Conservation (phyloP, 2,888 invertebrate species). For the Heliconius ismenius region DNA sequence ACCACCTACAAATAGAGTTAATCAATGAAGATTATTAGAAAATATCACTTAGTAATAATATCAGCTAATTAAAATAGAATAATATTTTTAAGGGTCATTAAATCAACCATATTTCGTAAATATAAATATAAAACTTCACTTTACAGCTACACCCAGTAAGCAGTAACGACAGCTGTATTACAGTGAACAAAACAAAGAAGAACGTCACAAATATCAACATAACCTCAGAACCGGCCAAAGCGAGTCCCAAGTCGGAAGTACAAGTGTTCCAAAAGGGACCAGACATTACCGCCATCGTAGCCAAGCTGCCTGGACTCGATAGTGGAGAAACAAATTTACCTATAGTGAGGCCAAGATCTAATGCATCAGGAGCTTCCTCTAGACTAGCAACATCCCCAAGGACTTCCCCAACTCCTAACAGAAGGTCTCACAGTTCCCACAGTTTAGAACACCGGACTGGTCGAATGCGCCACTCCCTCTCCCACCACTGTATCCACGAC, state of each 20-base stretch:
- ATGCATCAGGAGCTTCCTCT: slow-evolving; percentile 82
- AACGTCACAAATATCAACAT: slow-evolving; percentile 88
- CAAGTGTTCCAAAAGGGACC: slow-evolving; percentile 90
- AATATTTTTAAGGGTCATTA: background rate
- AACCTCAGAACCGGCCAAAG: slow-evolving; percentile 78
- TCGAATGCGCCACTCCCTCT: slow-evolving; percentile 72
- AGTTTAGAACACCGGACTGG: slow-evolving; percentile 72
- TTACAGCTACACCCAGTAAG: slow-evolving; percentile 68
- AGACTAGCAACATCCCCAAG: slow-evolving; percentile 70
- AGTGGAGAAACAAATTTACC: slow-evolving; percentile 69
- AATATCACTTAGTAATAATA: background rate
- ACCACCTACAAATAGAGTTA: no score
- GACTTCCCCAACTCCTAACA: slow-evolving; percentile 59
- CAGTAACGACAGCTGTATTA: slow-evolving; percentile 72
- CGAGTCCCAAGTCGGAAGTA: slow-evolving; percentile 79
- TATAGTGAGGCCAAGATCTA: slow-evolving; percentile 78
- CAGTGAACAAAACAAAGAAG: slow-evolving; percentile 82
- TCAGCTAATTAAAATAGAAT: background rate
- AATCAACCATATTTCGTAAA: background rate
- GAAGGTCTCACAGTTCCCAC: slow-evolving; percentile 74
- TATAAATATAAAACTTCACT: slow-evolving; percentile 11
- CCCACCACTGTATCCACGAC: slow-evolving; percentile 79
- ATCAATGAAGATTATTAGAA: background rate
- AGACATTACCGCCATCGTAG: slow-evolving; percentile 88
- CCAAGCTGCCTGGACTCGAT: slow-evolving; percentile 83